Evolutionary conservation across 2,797 vertebrate genomes (phyloP).

Genomic region (Oreortyx pictus): DNA sequence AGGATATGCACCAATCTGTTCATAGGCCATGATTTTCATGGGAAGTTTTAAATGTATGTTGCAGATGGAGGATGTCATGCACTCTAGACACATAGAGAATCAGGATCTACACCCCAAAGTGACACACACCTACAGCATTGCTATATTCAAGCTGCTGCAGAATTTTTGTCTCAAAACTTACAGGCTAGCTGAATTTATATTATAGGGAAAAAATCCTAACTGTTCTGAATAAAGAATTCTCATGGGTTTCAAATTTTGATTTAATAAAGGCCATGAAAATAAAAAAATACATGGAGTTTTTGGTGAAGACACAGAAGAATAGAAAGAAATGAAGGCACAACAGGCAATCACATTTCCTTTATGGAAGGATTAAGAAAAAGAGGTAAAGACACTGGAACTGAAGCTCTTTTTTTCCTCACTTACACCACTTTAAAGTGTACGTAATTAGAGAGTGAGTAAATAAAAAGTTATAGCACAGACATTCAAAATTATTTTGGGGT

Average conservation of each 20-base stretch:
- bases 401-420: not conserved
- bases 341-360: not conserved
- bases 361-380: not conserved
- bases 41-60: not conserved
- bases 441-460: not conserved
- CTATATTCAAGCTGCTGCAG: not conserved
- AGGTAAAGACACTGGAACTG: not conserved
- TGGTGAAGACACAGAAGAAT: not conserved
- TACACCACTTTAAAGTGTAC: not conserved
- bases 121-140: not conserved
- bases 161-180: not conserved
- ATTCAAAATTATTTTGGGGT: not conserved
- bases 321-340: not conserved
- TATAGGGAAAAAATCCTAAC: rapidly evolving
- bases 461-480: not conserved
- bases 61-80: not conserved
- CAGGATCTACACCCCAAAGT: not conserved
- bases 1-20: not conserved
- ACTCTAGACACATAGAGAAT: not conserved
- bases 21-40: not conserved
- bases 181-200: not conserved
- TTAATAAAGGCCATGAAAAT: not conserved
- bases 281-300: rapidly evolving
- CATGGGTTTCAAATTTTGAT: not conserved
- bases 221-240: not conserved